Conservation (phyloP, 2,888 invertebrate species). For the Rhamnusium bicolor region DNA sequence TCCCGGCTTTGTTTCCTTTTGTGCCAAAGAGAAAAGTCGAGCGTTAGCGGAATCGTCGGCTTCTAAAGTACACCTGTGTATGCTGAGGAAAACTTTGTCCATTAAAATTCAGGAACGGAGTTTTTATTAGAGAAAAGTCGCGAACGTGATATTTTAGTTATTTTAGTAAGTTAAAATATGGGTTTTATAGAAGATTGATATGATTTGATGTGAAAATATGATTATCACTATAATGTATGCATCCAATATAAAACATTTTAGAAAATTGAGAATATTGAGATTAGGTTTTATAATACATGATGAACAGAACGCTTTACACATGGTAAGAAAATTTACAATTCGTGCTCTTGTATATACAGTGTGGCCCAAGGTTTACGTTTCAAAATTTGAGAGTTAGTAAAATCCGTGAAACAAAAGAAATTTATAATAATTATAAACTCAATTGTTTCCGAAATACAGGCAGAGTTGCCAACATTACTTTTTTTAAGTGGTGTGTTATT, state of each 20-base stretch:
- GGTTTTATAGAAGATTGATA: background rate
- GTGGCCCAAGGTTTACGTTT: too few species aligned
- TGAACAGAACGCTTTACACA: too few species aligned
- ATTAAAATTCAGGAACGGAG: background rate
- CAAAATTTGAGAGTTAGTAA: too few species aligned
- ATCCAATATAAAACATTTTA: background rate
- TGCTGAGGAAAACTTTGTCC: background rate
- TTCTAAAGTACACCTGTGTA: background rate
- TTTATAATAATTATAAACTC: too few species aligned
- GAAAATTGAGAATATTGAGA: too few species aligned
- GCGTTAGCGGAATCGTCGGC: constrained; percentile 1
- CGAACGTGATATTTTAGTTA: background rate
- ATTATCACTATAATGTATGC: background rate
- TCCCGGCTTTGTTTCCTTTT: background rate
- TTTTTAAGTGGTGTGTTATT: too few species aligned
- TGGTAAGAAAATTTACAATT: too few species aligned
- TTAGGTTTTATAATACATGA: too few species aligned
- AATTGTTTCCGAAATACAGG: too few species aligned
- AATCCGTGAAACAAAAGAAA: too few species aligned
- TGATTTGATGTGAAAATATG: background rate
- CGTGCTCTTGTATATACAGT: too few species aligned
- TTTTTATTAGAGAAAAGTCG: background rate
- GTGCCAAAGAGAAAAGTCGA: background rate
- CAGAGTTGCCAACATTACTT: too few species aligned
- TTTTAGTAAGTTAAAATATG: background rate